Percentiles rank a stretch among this genome's conserved stretches.
phyloP scores from a whole-genome alignment of 1,140 invertebrate species.

The Tetramorium simillimum region DNA sequence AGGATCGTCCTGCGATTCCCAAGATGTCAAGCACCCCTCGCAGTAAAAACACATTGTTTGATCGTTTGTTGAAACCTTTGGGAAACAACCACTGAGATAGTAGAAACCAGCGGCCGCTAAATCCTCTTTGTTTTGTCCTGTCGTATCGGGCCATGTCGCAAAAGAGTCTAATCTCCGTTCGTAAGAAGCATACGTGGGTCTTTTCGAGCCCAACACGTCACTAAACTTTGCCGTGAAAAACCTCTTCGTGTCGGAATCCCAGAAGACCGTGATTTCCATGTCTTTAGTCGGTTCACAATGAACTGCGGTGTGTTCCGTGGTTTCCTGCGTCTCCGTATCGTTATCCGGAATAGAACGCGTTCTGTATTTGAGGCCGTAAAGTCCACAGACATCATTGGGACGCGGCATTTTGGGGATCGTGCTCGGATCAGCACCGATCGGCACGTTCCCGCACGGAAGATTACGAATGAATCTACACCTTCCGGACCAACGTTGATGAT shows the following conservation, averaged over 20 bases:
- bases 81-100: slow-evolving; percentile 87
- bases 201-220: slow-evolving; percentile 84
- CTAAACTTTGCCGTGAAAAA: slow-evolving; percentile 73
- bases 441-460: slow-evolving; percentile 89
- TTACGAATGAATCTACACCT: slow-evolving; percentile 90
- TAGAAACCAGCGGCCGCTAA: slow-evolving; percentile 96
- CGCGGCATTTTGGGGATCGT: slow-evolving; percentile 68
- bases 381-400: slow-evolving; percentile 87
- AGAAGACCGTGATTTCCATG: background rate
- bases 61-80: slow-evolving; percentile 83
- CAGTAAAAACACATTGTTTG: slow-evolving; percentile 95
- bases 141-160: slow-evolving; percentile 89
- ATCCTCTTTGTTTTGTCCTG: slow-evolving; percentile 91
- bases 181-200: slow-evolving; percentile 88
- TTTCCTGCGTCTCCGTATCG: slow-evolving; percentile 73
- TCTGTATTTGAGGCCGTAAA: slow-evolving; percentile 84
- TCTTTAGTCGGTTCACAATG: background rate
- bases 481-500: slow-evolving; percentile 92
- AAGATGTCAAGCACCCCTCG: slow-evolving; percentile 93
- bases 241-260: slow-evolving; percentile 67
- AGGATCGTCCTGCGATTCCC: slow-evolving; percentile 93
- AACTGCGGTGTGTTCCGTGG: slow-evolving; percentile 55
- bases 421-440: slow-evolving; percentile 81
- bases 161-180: slow-evolving; percentile 90
- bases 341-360: slow-evolving; percentile 80